Evolutionary conservation across 2,797 vertebrate species (phyloP).

Genomic region (Urosaurus nigricauda): DNA sequence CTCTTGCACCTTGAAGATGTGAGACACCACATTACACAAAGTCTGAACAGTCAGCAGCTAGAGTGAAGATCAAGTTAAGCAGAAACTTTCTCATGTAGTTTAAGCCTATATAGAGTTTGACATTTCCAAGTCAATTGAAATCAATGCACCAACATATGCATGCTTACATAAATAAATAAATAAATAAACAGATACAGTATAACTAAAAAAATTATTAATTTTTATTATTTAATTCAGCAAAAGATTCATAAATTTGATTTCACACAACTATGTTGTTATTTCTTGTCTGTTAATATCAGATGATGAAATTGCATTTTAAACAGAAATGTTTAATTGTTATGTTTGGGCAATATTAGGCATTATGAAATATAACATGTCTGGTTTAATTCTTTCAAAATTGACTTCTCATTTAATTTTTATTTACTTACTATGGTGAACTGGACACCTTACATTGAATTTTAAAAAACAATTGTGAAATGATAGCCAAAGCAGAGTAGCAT

Average conservation of each 20-base stretch:
- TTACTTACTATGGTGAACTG: background rate
- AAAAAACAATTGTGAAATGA: background rate
- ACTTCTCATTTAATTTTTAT: background rate
- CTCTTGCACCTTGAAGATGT: slow-evolving; percentile 39
- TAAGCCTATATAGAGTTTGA: background rate
- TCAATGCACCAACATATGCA: background rate
- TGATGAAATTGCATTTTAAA: background rate
- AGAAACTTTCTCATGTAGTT: too few relatives aligned
- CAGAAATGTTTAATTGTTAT: background rate
- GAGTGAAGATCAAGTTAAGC: background rate
- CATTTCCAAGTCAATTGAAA: background rate
- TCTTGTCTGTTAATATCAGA: background rate
- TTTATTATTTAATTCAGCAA: background rate
- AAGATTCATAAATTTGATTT: background rate
- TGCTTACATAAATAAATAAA: too few relatives aligned
- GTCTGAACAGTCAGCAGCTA: rapidly evolving
- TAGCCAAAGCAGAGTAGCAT: background rate
- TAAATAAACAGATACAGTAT: too few relatives aligned
- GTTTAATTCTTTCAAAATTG: background rate
- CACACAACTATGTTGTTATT: background rate
- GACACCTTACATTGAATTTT: background rate
- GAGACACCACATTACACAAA: rapidly evolving
- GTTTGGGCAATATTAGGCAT: background rate
- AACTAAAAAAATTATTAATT: too few relatives aligned
- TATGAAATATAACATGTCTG: background rate